Conservation (phyloP, 2,797 vertebrate genomes). For the Eleutherodactylus coqui region DNA sequence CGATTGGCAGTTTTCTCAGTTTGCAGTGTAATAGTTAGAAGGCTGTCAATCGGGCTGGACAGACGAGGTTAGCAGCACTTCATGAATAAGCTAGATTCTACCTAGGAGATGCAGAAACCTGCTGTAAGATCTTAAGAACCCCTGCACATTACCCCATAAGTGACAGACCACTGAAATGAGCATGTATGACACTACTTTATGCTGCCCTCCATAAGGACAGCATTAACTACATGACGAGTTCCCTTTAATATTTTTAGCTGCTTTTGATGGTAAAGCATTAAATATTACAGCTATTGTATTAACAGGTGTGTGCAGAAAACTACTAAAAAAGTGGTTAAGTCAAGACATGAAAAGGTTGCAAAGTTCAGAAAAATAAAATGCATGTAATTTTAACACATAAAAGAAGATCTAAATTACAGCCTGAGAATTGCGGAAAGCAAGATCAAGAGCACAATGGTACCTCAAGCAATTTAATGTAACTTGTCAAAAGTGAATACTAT, state of each 20-base stretch:
- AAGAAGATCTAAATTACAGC: conserved; percentile 38
- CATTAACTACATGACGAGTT: too few species aligned
- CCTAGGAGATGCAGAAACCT: too few species aligned
- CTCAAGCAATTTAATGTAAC: conserved; percentile 42
- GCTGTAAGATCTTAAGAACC: too few species aligned
- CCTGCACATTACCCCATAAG: too few species aligned
- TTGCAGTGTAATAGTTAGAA: too few species aligned
- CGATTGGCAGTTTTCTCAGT: too few species aligned
- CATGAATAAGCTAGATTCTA: too few species aligned
- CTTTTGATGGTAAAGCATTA: neutral
- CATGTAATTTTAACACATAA: conserved; percentile 21
- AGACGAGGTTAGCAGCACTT: too few species aligned
- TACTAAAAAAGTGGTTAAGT: neutral
- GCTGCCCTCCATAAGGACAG: too few species aligned
- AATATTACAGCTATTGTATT: conserved; percentile 3
- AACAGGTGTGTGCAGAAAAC: neutral
- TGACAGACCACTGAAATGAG: too few species aligned
- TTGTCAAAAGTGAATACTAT: conserved; percentile 46
- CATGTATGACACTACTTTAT: too few species aligned
- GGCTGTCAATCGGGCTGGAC: too few species aligned
- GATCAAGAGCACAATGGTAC: neutral
- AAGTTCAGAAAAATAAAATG: conserved; percentile 8
- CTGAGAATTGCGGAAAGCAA: conserved; percentile 7
- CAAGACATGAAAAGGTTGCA: neutral
- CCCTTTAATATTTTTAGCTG: neutral